Conservation (phyloP, 1,140 invertebrate species). For the Phocides pigmalion region DNA sequence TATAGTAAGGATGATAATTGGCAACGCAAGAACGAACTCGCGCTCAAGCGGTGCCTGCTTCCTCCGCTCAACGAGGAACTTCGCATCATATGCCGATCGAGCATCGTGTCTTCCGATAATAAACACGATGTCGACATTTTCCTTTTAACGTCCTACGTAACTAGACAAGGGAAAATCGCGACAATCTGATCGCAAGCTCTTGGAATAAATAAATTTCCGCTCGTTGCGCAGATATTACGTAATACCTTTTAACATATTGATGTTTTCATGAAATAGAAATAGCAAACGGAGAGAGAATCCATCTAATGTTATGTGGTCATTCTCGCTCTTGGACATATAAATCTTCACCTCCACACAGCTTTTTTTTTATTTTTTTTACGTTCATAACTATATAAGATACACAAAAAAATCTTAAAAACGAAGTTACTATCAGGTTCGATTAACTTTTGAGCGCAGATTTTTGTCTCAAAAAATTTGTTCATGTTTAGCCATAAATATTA, state of each 20-base stretch:
- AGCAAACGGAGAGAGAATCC: too few species aligned
- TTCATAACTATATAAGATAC: too few species aligned
- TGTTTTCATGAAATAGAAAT: too few species aligned
- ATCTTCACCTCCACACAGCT: too few species aligned
- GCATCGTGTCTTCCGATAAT: slow-evolving; percentile 15
- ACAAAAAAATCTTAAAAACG: too few species aligned
- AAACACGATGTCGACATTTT: slow-evolving; percentile 19
- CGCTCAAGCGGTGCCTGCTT: slow-evolving; percentile 45
- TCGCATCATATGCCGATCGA: slow-evolving; percentile 41
- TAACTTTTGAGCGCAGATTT: too few species aligned
- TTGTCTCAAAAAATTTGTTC: too few species aligned
- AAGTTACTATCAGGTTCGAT: too few species aligned
- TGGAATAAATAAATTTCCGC: slow-evolving; percentile 15
- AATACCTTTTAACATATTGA: background rate
- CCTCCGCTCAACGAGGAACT: slow-evolving; percentile 41
- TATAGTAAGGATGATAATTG: slow-evolving; percentile 42
- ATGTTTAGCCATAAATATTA: too few species aligned
- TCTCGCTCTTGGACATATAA: too few species aligned
- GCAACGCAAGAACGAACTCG: slow-evolving; percentile 34
- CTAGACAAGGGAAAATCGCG: slow-evolving; percentile 14
- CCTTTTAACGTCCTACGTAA: slow-evolving; percentile 11
- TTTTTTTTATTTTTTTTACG: too few species aligned
- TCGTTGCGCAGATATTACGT: background rate
- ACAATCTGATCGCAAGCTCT: slow-evolving; percentile 14
- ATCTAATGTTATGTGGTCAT: too few species aligned